Evolutionary conservation across 2,113 vertebrate genomes (phyloP).

Genomic region (Forbesichthys papilliferus): DNA sequence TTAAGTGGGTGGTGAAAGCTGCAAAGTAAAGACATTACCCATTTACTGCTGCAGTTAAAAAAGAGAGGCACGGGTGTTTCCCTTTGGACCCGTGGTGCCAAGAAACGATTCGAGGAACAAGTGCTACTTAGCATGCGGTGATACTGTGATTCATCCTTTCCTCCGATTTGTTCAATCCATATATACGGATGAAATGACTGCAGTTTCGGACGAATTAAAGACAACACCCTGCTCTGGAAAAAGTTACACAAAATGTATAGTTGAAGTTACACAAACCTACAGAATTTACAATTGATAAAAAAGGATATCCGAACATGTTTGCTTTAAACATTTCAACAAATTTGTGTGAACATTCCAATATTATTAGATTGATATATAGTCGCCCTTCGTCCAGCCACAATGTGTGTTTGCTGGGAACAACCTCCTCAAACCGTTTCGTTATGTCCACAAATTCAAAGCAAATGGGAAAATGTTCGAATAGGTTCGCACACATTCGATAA

Average conservation of each 20-base stretch:
- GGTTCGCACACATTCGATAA: too few relatives aligned
- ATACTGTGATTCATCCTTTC: slow-evolving; percentile 64
- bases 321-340: too few relatives aligned
- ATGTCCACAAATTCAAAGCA: too few relatives aligned
- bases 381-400: too few relatives aligned
- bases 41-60: slow-evolving; percentile 23
- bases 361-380: too few relatives aligned
- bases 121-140: slow-evolving; percentile 52
- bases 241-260: background rate
- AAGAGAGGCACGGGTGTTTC: slow-evolving; percentile 52
- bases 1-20: slow-evolving; percentile 65
- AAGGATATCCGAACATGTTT: too few relatives aligned
- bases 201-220: slow-evolving; percentile 20
- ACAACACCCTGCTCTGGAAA: slow-evolving; percentile 1
- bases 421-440: too few relatives aligned
- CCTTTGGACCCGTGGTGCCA: slow-evolving; percentile 32
- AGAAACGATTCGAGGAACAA: slow-evolving; percentile 45
- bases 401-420: too few relatives aligned
- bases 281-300: too few relatives aligned
- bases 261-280: too few relatives aligned
- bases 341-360: too few relatives aligned
- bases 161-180: slow-evolving; percentile 53
- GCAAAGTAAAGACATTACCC: slow-evolving; percentile 52
- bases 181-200: slow-evolving; percentile 42
- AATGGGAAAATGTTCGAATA: too few relatives aligned